Percentiles rank a stretch among this genome's conserved stretches.
Conservation (phyloP, 1,140 invertebrate species). For the Mizuhopecten yessoensis region DNA sequence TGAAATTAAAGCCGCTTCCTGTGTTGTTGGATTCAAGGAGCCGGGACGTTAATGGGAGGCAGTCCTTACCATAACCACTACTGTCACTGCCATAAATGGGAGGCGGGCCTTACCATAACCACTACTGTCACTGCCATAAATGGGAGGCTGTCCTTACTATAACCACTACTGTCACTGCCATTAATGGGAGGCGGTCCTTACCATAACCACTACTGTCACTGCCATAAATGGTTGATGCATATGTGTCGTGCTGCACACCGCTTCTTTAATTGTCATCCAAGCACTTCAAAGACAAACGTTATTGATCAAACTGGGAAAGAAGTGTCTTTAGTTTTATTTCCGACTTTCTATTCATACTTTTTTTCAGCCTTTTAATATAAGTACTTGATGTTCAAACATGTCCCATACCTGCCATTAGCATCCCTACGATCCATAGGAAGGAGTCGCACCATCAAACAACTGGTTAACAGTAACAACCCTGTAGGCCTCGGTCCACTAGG, state of each 20-base stretch:
- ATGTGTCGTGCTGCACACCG: constrained; percentile 21
- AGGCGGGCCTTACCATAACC: not conserved
- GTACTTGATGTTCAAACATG: not conserved
- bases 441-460: not conserved
- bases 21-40: not conserved
- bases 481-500: not conserved
- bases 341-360: constrained; percentile 39
- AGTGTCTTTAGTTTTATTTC: constrained; percentile 3
- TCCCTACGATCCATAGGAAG: not conserved
- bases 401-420: not conserved
- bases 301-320: not conserved
- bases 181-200: constrained; percentile 6
- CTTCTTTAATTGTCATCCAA: constrained; percentile 38
- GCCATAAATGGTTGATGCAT: not conserved
- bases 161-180: too few relatives aligned
- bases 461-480: not conserved
- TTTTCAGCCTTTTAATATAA: not conserved
- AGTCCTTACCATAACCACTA: not conserved
- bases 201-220: not conserved
- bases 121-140: not conserved
- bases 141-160: not conserved
- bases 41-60: not conserved
- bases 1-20: constrained; percentile 1
- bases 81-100: too few relatives aligned
- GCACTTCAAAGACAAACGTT: constrained; percentile 23